phyloP scores from a whole-genome alignment of 2,888 invertebrate genomes.

The Opisthograptis luteolata region DNA sequence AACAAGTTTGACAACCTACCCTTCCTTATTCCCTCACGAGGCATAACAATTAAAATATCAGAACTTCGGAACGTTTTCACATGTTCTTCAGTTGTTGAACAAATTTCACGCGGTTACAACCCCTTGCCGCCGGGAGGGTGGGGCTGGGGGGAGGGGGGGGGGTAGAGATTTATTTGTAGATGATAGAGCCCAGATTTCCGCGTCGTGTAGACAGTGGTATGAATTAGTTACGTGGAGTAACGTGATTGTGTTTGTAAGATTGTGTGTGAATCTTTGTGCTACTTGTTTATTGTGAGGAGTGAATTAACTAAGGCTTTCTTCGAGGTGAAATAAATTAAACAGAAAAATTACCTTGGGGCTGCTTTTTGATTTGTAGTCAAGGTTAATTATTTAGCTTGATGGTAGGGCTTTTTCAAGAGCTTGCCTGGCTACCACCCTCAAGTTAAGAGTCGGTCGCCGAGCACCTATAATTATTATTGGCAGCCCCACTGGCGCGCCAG shows the following conservation, averaged over 20 bases:
- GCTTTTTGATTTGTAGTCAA: too few relatives aligned
- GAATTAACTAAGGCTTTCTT: too few relatives aligned
- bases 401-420: too few relatives aligned
- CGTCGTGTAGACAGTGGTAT: slow-evolving; percentile 25
- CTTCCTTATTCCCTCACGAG: slow-evolving; percentile 9
- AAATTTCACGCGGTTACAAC: slow-evolving; percentile 36
- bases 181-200: slow-evolving; percentile 65
- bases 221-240: slow-evolving; percentile 23
- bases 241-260: slow-evolving; percentile 12
- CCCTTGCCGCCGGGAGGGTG: slow-evolving; percentile 25
- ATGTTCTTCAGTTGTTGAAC: slow-evolving; percentile 34
- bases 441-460: too few relatives aligned
- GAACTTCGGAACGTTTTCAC: slow-evolving; percentile 34
- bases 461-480: too few relatives aligned
- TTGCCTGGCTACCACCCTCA: too few relatives aligned
- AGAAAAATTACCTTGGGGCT: too few relatives aligned
- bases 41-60: slow-evolving; percentile 36
- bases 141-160: slow-evolving; percentile 30
- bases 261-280: too few relatives aligned
- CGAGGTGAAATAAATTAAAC: too few relatives aligned
- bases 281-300: too few relatives aligned
- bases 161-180: slow-evolving; percentile 53
- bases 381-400: too few relatives aligned
- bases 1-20: slow-evolving; percentile 29
- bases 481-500: too few relatives aligned